phyloP scores from a whole-genome alignment of 2,113 vertebrate species.

The Larimichthys polyactis region DNA sequence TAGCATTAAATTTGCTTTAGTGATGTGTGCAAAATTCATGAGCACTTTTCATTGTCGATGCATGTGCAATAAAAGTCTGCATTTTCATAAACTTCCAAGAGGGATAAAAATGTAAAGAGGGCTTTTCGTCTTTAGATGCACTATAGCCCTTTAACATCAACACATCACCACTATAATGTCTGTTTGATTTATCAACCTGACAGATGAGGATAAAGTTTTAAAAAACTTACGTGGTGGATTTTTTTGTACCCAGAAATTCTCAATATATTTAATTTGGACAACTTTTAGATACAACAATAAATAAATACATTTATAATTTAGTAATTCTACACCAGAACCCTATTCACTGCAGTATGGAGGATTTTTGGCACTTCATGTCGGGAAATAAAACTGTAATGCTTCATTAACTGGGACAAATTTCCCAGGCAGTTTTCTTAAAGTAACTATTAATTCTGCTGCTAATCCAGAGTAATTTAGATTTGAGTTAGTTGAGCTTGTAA shows the following conservation, averaged over 20 bases:
- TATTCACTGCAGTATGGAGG: background rate
- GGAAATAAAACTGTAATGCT: background rate
- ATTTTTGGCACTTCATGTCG: background rate
- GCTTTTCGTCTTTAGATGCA: background rate
- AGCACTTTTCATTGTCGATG: conserved; percentile 31
- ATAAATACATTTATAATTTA: background rate
- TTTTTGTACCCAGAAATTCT: background rate
- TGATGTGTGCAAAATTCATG: conserved; percentile 48
- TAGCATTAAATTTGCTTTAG: conserved; percentile 53
- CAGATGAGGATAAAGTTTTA: background rate
- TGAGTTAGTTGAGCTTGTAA: background rate
- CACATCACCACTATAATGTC: background rate
- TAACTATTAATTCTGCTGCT: background rate
- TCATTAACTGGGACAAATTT: background rate
- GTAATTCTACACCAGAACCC: background rate
- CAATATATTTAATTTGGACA: background rate
- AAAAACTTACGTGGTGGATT: background rate
- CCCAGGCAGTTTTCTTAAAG: background rate
- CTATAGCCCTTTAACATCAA: background rate
- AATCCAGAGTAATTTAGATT: background rate
- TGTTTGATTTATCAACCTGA: background rate
- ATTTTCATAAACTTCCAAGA: conserved; percentile 1
- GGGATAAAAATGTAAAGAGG: background rate
- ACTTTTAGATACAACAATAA: background rate
- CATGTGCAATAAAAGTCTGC: conserved; percentile 9